Percentiles rank a stretch among this genome's conserved stretches.
phyloP scores from a whole-genome alignment of 2,888 invertebrate genomes.

The Alloplasta piceator region DNA sequence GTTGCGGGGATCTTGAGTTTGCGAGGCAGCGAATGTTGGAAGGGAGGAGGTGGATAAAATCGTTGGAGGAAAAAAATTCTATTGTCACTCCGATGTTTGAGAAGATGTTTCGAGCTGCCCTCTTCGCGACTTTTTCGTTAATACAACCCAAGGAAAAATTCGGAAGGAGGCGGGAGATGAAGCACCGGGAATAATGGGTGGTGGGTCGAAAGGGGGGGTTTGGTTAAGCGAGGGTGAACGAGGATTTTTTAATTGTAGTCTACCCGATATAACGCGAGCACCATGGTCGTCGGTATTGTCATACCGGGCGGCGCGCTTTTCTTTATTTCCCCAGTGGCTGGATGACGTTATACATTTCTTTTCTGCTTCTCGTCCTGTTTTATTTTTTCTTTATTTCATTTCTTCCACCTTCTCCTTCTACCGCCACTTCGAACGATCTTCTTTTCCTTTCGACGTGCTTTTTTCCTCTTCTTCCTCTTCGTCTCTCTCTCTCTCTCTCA shows the following conservation, averaged over 20 bases:
- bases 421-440: slow-evolving; percentile 72
- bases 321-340: slow-evolving; percentile 84
- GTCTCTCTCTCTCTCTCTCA: slow-evolving; percentile 54
- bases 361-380: slow-evolving; percentile 65
- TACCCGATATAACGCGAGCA: slow-evolving; percentile 78
- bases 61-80: slow-evolving; percentile 64
- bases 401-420: slow-evolving; percentile 78
- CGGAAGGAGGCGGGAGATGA: slow-evolving; percentile 15
- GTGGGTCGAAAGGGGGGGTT: slow-evolving; percentile 37
- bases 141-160: slow-evolving; percentile 76
- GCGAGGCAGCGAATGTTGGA: slow-evolving; percentile 10
- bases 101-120: slow-evolving; percentile 69
- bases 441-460: slow-evolving; percentile 65
- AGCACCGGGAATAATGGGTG: slow-evolving; percentile 28
- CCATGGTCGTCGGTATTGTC: slow-evolving; percentile 78
- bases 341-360: slow-evolving; percentile 83
- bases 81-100: slow-evolving; percentile 70
- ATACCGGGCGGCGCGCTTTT: slow-evolving; percentile 80
- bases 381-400: slow-evolving; percentile 74
- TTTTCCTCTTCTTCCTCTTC: slow-evolving; percentile 54
- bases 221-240: slow-evolving; percentile 78
- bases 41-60: slow-evolving; percentile 67
- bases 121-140: slow-evolving; percentile 73
- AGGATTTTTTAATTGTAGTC: slow-evolving; percentile 81
- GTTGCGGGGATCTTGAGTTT: background rate